Evolutionary conservation across 2,797 vertebrate genomes (phyloP), one percentile per base, ranked within the genome.

Genomic region (Varecia variegata): DNA sequence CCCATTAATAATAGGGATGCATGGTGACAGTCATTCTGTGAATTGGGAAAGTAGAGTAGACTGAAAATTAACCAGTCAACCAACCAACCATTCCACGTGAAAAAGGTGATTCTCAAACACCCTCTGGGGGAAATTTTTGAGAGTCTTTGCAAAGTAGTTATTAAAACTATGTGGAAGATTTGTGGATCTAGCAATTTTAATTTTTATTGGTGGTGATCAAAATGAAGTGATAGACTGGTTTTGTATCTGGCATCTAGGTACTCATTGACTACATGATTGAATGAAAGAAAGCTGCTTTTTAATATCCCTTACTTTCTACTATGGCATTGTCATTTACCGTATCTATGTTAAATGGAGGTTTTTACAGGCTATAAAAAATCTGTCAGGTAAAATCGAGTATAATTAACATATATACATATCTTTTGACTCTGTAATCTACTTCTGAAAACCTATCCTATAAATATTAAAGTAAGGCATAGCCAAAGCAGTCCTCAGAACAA

Each of bases 181-280:
- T 38, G 74, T 79, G 4, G 21, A 70, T 74, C 5, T 71, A 87
- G 25, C 7, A 50, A 94, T 83, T 71, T 71, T 30, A 50, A 71
- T 38, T 93, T 92, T 95, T 86, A 86, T 86, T 94, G 96, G 45
- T 93, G 18, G 5, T 21, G 32, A 96, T 52, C 32, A 62, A 43
- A 54, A 25, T 76, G 32, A 96, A 87, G 21, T 58, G 23, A 80
- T 38, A 73, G n/a, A 76, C 15, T 83, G 11, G 8, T 32, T 97
- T 76, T 47, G 2, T 45, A 76, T 5, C 76, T 80, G 45, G 32
- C 54, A 73, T 77, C 11, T 71, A 65, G 47, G 20, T 45, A 3
- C 2, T 81, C 65, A 73, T 2, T 58, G 47, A 95, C 18, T 58
- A 70, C 4, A 67, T 71, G n/a, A 56, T 27, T 81, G 82, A 65